Percentiles rank a stretch among this genome's conserved stretches.
phyloP scores from a whole-genome alignment of 2,113 vertebrate species.

The Phrynosoma blainvillii region DNA sequence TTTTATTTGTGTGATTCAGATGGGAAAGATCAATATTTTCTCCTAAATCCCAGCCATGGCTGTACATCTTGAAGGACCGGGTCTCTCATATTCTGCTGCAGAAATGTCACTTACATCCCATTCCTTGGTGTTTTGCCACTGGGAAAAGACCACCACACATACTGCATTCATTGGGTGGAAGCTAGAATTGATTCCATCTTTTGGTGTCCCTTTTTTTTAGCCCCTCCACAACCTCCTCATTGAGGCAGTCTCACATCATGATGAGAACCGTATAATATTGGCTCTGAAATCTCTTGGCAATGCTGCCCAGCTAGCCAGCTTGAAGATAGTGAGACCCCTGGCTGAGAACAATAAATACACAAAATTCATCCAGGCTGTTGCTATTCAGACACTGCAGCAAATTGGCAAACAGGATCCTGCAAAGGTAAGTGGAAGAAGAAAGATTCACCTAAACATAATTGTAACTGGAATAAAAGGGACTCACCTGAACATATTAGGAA shows the following conservation, averaged over 20 bases:
- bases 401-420: conserved; percentile 79
- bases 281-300: conserved; percentile 87
- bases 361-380: conserved; percentile 73
- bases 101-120: background rate
- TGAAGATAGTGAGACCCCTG: conserved; percentile 85
- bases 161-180: background rate
- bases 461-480: conserved; percentile 66
- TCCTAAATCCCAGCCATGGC: too few relatives aligned
- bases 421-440: conserved; percentile 70
- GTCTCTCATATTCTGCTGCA: accelerated
- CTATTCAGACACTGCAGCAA: conserved; percentile 83
- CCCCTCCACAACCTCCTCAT: conserved; percentile 81
- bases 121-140: background rate
- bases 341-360: conserved; percentile 73
- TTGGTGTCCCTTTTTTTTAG: conserved; percentile 63
- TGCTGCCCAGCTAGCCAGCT: conserved; percentile 81
- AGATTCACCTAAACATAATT: background rate
- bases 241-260: conserved; percentile 71
- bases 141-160: background rate
- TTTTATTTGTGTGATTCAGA: too few relatives aligned
- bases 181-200: background rate
- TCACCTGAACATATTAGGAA: background rate
- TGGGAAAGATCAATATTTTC: too few relatives aligned
- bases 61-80: too few relatives aligned
- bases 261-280: conserved; percentile 77